Base-by-base conservation (phyloP, 1,140 invertebrate genomes). In the Zaprionus tsacasi region DNA sequence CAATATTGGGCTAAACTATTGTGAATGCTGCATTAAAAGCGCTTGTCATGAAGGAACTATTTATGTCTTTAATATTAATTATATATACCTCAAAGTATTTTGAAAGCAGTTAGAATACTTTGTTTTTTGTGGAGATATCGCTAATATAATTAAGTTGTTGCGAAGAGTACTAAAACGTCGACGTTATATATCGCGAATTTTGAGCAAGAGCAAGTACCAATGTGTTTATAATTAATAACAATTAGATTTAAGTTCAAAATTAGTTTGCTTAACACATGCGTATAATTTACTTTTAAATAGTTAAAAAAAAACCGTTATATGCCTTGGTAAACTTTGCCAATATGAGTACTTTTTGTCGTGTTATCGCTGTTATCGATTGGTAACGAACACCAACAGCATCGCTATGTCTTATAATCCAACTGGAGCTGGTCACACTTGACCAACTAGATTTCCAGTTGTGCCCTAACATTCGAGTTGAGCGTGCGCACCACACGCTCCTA, bases 391-490 rank as follows among this genome's bases (percentile, higher is more conserved):
- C 45, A 17, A 4, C 40, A 15, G 45, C 11, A 50, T 50, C 6
- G 21, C n/a, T 10, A 45, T 45, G 40, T 45, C n/a, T 45, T 45
- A 10, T 30, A 50, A 43, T 12, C n/a, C 30, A 3, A 50, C 45
- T 12, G 8, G 6, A 12, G 38, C 52, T 65, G 69, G 69, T 57
- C 69, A 57, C 40, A 71, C 59, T 33, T n/a, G 17, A 4, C 12
- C 60, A 38, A 59, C 33, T 25, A 35, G 13, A 65, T 48, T 30
- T 33, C 52, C 71, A 74, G 71, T 74, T 61, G 66, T 63, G 61
- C 66, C 63, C 66, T 59, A 54, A 70, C 54, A 57, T 56, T 57
- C 67, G 66, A 70, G 58, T 63, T 58, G 71, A 63, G 71, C 55
- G 71, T 61, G 66, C 54, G 71, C 54, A 70, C 0, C 40, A 33